Base-by-base conservation (phyloP, 1,140 invertebrate genomes). In the Lerema accius region DNA sequence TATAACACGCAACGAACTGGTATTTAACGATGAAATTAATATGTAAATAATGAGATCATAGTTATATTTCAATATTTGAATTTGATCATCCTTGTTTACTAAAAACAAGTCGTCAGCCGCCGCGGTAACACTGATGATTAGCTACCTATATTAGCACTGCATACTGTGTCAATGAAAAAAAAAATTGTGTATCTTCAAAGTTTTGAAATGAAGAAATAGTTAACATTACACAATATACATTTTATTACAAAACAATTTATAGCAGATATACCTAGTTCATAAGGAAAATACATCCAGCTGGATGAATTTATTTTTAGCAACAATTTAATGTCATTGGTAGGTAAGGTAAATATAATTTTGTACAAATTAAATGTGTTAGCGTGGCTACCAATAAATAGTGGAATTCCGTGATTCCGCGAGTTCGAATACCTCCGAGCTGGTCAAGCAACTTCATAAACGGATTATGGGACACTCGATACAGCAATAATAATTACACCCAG, bases 391-490 rank as follows among this genome's bases (percentile, higher is more conserved):
- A 28, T 26, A 48, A 46, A 43, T 48, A 35, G 43, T 13, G 28
- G 55, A 59, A 59, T 59, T 59, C 43, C 55, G 42, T 19, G 43
- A 59, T 59, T 59, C 43, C 43, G 53, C 13, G 42, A 28, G 53
- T 46, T 43, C 39, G 42, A 43, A 46, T 45, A 59, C 43, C 55
- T 35, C 43, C 1, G 16, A 48, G 55, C 55, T 48, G 55, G 55
- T 59, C 55, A 59, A 59, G 55, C 55, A 59, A 59, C 55, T 59
- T 59, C 55, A 46, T 59, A 59, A 59, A 59, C 55, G 55, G 55
- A 59, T 59, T 59, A 59, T 48, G 56, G 56, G 56, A 59, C 43
- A 59, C 43, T 46, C 56, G 56, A 59, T 59, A 59, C 56, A 48
- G 43, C 42, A 32, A 58, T 58, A 58, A 59, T 58, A 45, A 58